These are phyloP conservation scores for Anhinga anhinga DNA, from an alignment of 2,113 vertebrate genomes.

Conservation along the genomic window DNA sequence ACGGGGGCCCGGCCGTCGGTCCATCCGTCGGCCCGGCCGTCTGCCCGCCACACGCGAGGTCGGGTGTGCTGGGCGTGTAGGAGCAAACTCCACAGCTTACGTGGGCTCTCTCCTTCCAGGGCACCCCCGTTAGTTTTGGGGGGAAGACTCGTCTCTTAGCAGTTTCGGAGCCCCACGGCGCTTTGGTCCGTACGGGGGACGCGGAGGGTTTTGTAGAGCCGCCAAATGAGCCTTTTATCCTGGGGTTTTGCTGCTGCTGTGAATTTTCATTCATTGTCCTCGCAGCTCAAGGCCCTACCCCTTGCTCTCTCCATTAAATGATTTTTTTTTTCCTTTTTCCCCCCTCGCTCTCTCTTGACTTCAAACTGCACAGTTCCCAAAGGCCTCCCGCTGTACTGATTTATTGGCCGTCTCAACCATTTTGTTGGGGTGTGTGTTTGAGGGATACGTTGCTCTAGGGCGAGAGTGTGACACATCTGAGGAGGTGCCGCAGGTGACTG, in stretches of 20 bases:
- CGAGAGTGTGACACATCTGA: background rate
- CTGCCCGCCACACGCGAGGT: fast-evolving
- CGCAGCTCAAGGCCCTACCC: background rate
- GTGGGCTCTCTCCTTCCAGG: background rate
- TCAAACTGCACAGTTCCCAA: background rate
- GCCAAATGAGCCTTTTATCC: background rate
- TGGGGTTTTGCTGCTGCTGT: background rate
- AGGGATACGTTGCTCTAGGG: background rate
- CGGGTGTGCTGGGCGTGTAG: fast-evolving
- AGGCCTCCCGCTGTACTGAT: background rate
- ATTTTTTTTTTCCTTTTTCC: background rate
- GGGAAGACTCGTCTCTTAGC: fast-evolving
- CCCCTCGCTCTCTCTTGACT: background rate
- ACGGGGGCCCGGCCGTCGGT: fast-evolving
- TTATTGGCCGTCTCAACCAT: background rate
- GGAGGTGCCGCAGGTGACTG: slow-evolving; percentile 50
- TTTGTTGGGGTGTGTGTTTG: background rate
- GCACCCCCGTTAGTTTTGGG: background rate
- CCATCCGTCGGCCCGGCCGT: background rate
- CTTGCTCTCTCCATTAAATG: background rate
- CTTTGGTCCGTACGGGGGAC: background rate
- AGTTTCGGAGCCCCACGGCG: background rate
- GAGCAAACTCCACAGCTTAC: fast-evolving
- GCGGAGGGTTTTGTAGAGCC: background rate
- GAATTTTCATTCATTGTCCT: slow-evolving; percentile 57